A percentile compares a stretch with the other conserved stretches of the same genome.
phyloP scores from a whole-genome alignment of 2,888 invertebrate species.

The Leptinotarsa tumamoca region DNA sequence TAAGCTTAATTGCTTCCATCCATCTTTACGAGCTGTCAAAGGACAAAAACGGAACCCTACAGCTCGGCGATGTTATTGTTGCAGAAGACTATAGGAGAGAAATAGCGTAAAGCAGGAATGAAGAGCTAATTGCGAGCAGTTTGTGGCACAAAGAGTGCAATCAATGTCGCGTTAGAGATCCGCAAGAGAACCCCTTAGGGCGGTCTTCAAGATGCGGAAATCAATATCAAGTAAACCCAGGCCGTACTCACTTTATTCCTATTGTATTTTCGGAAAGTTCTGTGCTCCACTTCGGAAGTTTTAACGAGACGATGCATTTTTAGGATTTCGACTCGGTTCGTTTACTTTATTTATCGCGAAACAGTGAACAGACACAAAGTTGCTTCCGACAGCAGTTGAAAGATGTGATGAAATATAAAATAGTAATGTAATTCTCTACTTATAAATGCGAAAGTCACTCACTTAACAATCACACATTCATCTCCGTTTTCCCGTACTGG shows the following conservation, averaged over 20 bases:
- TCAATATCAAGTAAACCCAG: conserved; percentile 47
- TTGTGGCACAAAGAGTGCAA: conserved; percentile 36
- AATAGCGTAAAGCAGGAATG: conserved; percentile 18
- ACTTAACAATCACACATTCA: no score
- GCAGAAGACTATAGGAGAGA: conserved; percentile 18
- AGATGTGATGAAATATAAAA: no score
- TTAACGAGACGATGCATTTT: conserved; percentile 34
- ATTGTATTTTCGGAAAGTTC: conserved; percentile 41
- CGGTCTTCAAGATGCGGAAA: conserved; percentile 50
- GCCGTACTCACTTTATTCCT: conserved; percentile 44
- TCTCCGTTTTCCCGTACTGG: no score
- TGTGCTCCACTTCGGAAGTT: conserved; percentile 39
- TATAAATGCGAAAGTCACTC: no score
- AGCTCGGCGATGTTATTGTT: conserved; percentile 16
- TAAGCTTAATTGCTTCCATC: conserved; percentile 11
- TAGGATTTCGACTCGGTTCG: conserved; percentile 26
- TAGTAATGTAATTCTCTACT: no score
- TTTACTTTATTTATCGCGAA: no score
- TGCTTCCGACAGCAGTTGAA: not conserved
- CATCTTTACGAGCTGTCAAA: conserved; percentile 10
- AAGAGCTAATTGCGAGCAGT: conserved; percentile 25
- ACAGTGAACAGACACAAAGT: not conserved
- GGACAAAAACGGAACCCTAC: conserved; percentile 2
- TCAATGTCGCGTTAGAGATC: conserved; percentile 31
- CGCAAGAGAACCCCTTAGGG: conserved; percentile 37